These are phyloP conservation scores for Tortricodes alternella DNA, from an alignment of 2,888 invertebrate genomes.

Conservation along the genomic window DNA sequence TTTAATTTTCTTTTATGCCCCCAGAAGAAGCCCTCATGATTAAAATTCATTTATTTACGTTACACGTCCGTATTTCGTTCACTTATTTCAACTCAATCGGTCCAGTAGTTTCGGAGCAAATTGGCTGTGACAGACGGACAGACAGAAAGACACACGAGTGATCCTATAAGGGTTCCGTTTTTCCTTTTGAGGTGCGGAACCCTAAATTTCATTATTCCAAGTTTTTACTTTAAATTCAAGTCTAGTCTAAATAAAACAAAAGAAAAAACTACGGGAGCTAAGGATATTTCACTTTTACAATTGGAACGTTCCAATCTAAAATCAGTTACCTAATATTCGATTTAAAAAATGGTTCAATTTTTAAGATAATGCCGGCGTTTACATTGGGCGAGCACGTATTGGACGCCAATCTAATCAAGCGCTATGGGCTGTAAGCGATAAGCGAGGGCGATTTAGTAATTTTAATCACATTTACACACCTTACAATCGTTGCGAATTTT, in stretches of 20 bases:
- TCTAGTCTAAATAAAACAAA: neutral
- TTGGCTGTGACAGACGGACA: too few relatives aligned
- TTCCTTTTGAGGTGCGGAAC: too few relatives aligned
- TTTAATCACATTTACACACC: too few relatives aligned
- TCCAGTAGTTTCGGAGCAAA: too few relatives aligned
- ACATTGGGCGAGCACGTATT: constrained; percentile 56
- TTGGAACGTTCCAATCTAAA: constrained; percentile 27
- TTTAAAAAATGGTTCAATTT: constrained; percentile 54
- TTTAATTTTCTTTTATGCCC: too few relatives aligned
- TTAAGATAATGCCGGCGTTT: constrained; percentile 61
- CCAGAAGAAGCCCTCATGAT: too few relatives aligned
- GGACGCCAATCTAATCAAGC: constrained; percentile 67
- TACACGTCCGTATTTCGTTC: too few relatives aligned
- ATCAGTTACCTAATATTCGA: constrained; percentile 35
- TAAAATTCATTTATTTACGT: too few relatives aligned
- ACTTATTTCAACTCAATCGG: too few relatives aligned
- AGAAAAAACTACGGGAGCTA: neutral
- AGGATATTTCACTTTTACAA: constrained; percentile 17
- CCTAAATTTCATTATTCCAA: neutral
- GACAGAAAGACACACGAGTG: too few relatives aligned
- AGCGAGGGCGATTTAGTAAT: constrained; percentile 24
- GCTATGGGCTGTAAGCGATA: neutral
- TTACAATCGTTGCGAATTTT: too few relatives aligned
- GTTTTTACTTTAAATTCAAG: neutral
- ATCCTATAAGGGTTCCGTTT: too few relatives aligned